Evolutionary conservation across 1,140 invertebrate genomes (phyloP).

Genomic region (Papilio polyxenes): DNA sequence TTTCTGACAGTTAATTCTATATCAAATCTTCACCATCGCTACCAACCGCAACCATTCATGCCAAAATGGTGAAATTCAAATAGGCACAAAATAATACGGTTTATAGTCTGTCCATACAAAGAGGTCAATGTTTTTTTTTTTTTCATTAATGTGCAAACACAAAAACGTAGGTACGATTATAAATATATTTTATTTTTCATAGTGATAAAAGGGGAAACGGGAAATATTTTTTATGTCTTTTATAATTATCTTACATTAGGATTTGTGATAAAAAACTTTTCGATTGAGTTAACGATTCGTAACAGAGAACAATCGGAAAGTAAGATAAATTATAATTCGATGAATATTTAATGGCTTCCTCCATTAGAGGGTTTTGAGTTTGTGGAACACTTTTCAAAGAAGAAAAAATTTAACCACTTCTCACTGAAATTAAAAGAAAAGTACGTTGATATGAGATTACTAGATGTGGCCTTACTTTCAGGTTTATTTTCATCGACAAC

Average conservation of each 20-base stretch:
- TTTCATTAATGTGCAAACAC: too few species aligned
- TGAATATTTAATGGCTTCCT: constrained; percentile 74
- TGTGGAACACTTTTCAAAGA: constrained; percentile 64
- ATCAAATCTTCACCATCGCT: too few species aligned
- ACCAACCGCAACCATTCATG: too few species aligned
- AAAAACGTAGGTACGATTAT: too few species aligned
- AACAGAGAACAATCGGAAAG: constrained; percentile 71
- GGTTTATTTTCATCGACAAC: too few species aligned
- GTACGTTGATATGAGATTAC: constrained; percentile 47
- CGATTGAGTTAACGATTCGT: constrained; percentile 66
- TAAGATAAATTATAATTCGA: constrained; percentile 77
- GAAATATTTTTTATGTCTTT: constrained; percentile 32
- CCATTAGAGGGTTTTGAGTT: constrained; percentile 77
- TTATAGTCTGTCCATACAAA: too few species aligned
- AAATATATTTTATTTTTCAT: too few species aligned
- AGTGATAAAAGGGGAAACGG: too few species aligned
- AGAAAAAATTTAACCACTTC: constrained; percentile 70
- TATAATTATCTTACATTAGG: constrained; percentile 58
- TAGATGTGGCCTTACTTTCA: constrained; percentile 34
- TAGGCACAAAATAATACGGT: too few species aligned
- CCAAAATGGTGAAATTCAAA: too few species aligned
- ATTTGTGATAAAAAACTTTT: constrained; percentile 56
- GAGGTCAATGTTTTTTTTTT: background rate
- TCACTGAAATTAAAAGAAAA: constrained; percentile 63
- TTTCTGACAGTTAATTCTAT: too few species aligned